These are phyloP conservation scores for Carlito syrichta DNA, from an alignment of 2,113 vertebrate genomes.

Conservation along the genomic window DNA sequence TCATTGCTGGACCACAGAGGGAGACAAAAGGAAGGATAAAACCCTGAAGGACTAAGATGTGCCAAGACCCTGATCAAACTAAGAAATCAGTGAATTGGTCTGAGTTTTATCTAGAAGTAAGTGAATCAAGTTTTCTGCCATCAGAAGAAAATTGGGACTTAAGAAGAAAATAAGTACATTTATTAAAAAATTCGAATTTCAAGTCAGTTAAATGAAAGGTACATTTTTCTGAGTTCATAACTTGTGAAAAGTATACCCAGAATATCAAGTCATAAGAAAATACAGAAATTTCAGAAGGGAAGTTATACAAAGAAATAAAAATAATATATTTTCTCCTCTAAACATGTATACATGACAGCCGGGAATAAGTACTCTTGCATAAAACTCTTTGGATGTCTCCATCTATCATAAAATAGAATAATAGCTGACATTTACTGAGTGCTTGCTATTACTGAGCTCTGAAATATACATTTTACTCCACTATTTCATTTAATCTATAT, in stretches of 20 bases:
- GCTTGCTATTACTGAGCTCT: not conserved
- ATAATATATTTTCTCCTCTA: not conserved
- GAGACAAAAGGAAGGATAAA: not conserved
- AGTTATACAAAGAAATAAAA: conserved; percentile 18
- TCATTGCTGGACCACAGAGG: not conserved
- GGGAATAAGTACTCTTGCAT: not conserved
- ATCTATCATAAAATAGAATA: not conserved
- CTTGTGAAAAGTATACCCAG: not conserved
- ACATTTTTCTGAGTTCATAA: not conserved
- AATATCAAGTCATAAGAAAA: conserved; percentile 8
- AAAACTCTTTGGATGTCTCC: not conserved
- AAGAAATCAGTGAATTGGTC: not conserved
- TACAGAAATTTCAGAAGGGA: not conserved
- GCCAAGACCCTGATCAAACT: not conserved
- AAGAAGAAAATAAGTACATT: not conserved
- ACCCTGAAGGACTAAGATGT: not conserved
- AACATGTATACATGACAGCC: not conserved
- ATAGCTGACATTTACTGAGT: not conserved
- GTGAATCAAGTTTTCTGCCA: not conserved
- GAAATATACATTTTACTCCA: not conserved
- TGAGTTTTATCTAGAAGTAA: not conserved
- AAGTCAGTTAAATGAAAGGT: not conserved
- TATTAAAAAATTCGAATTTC: not conserved
- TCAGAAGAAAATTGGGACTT: not conserved
- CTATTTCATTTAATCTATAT: not conserved